A percentile compares a stretch with the other conserved stretches of the same genome.
Evolutionary conservation across 2,113 vertebrate genomes (phyloP).

Genomic region (Nerophis lumbriciformis): DNA sequence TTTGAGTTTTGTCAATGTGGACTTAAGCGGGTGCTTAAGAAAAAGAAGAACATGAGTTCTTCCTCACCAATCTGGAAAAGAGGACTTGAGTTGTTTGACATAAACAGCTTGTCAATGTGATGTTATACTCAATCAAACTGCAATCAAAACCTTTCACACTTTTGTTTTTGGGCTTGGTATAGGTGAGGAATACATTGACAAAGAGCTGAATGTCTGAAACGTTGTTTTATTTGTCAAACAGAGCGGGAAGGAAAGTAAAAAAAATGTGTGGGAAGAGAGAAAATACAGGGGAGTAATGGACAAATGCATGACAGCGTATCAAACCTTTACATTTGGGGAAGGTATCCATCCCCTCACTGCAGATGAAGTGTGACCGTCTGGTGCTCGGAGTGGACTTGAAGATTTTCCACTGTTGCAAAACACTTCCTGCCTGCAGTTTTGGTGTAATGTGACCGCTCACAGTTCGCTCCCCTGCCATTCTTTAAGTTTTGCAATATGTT

Average conservation of each 20-base stretch:
- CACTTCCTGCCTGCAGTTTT: constrained; percentile 72
- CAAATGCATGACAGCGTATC: constrained; percentile 53
- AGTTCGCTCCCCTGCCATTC: constrained; percentile 58
- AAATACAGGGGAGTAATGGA: constrained; percentile 29
- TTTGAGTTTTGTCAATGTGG: too few species aligned
- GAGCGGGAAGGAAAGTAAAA: constrained; percentile 11
- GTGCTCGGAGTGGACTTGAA: constrained; percentile 67
- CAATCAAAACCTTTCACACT: neutral
- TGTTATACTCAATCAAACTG: neutral
- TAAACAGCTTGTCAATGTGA: too few species aligned
- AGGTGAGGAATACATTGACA: neutral
- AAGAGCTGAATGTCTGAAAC: constrained; percentile 1
- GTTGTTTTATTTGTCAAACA: constrained; percentile 28
- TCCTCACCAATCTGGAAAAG: too few species aligned
- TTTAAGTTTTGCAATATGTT: constrained; percentile 65
- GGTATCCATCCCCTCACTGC: constrained; percentile 62
- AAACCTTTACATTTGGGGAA: constrained; percentile 43
- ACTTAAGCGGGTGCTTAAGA: too few species aligned
- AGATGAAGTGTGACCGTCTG: constrained; percentile 72
- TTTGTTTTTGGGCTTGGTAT: neutral
- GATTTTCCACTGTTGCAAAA: constrained; percentile 72
- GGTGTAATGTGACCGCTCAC: constrained; percentile 64
- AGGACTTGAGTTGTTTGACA: too few species aligned
- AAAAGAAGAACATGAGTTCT: too few species aligned
- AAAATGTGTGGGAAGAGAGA: constrained; percentile 27